Evolutionary conservation across 2,888 invertebrate species (phyloP).

Genomic region (Platypus cylindrus): DNA sequence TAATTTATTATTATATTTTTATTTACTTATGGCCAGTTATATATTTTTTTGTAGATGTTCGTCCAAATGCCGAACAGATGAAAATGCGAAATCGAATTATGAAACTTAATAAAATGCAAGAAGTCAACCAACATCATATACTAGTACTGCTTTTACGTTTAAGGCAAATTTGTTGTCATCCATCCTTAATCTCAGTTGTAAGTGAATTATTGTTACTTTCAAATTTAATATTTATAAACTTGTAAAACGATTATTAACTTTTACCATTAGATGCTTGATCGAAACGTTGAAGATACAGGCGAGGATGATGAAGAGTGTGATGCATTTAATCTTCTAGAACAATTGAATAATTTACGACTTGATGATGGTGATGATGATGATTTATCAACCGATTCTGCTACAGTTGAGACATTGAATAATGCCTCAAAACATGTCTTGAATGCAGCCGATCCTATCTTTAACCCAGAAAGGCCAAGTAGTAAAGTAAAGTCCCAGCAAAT

Average conservation of each 20-base stretch:
- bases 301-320: constrained; percentile 32
- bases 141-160: constrained; percentile 72
- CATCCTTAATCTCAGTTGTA: constrained; percentile 62
- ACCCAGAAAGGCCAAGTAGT: constrained; percentile 44
- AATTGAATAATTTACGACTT: constrained; percentile 50
- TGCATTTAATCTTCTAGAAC: constrained; percentile 48
- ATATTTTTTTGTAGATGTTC: constrained; percentile 6
- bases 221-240: neutral
- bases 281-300: constrained; percentile 32
- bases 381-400: constrained; percentile 6
- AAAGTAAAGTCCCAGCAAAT: constrained; percentile 44
- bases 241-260: too few relatives aligned
- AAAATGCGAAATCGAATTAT: constrained; percentile 53
- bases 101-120: constrained; percentile 40
- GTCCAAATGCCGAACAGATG: constrained; percentile 37
- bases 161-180: constrained; percentile 83
- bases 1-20: neutral
- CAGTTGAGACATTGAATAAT: constrained; percentile 36
- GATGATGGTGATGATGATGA: constrained; percentile 23
- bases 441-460: constrained; percentile 59
- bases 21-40: neutral
- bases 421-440: constrained; percentile 51
- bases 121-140: constrained; percentile 47
- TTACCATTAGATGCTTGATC: constrained; percentile 42
- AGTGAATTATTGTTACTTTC: constrained; percentile 21